Percentiles rank a stretch among this genome's conserved stretches.
phyloP scores from a whole-genome alignment of 2,113 vertebrate genomes.

The Boulengeromyrus knoepffleri region DNA sequence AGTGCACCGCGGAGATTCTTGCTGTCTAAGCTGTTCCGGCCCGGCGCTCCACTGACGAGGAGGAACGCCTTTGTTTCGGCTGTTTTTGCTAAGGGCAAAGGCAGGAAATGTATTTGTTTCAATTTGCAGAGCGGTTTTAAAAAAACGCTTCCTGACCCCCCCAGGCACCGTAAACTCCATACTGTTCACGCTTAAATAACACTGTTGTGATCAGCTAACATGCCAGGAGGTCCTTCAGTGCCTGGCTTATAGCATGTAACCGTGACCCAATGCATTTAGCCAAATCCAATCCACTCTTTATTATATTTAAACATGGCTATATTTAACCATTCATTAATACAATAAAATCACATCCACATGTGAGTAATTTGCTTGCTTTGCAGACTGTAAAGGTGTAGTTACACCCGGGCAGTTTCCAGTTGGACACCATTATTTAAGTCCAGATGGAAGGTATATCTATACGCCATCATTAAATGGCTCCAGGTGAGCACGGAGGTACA shows the following conservation, averaged over 20 bases:
- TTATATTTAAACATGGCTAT: neutral
- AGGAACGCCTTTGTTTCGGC: neutral
- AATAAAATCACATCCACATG: neutral
- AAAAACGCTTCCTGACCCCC: conserved; percentile 7
- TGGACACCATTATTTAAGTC: neutral
- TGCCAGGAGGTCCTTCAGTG: neutral
- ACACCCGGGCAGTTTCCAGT: neutral
- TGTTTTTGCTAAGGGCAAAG: conserved; percentile 20
- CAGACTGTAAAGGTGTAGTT: neutral
- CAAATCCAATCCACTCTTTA: neutral
- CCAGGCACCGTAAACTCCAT: neutral
- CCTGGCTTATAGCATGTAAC: neutral
- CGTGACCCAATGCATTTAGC: neutral
- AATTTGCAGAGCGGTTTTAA: conserved; percentile 6
- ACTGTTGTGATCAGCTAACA: neutral
- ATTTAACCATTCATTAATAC: neutral
- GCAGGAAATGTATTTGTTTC: conserved; percentile 13
- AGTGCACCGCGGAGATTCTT: neutral
- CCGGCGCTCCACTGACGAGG: neutral
- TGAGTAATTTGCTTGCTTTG: neutral
- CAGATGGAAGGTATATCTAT: neutral
- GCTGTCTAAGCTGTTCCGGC: neutral
- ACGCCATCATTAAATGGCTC: neutral
- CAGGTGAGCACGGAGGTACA: neutral
- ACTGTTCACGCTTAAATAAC: neutral